These are phyloP conservation scores for Leucania comma DNA, from an alignment of 2,888 invertebrate genomes.

Conservation along the genomic window DNA sequence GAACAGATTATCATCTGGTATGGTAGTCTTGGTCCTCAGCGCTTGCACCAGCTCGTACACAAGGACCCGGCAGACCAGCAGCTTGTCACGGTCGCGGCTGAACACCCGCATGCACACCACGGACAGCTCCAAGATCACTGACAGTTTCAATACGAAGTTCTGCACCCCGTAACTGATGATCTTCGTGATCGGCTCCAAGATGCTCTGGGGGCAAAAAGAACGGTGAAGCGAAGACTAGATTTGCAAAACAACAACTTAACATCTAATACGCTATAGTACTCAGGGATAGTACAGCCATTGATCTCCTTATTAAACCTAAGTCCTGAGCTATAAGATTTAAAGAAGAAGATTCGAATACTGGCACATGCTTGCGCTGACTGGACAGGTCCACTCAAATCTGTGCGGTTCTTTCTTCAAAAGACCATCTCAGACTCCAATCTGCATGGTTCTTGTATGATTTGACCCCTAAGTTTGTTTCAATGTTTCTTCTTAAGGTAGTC, in stretches of 20 bases:
- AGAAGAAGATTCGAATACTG: too few species aligned
- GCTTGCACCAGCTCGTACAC: conserved; percentile 99
- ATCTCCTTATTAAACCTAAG: too few species aligned
- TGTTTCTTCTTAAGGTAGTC: too few species aligned
- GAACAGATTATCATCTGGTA: conserved; percentile 98
- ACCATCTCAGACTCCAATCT: too few species aligned
- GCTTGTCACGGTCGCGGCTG: conserved; percentile 97
- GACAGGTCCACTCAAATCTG: too few species aligned
- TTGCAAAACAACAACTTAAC: conserved; percentile 73
- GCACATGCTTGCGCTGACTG: too few species aligned
- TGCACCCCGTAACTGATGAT: conserved; percentile 98
- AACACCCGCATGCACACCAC: conserved; percentile 97
- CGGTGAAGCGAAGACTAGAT: neutral
- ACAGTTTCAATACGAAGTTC: conserved; percentile 95
- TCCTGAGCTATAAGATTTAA: too few species aligned
- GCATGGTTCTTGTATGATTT: too few species aligned
- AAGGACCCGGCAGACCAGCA: conserved; percentile 97
- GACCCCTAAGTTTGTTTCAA: too few species aligned
- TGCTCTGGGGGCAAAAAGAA: conserved; percentile 89
- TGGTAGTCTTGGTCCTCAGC: conserved; percentile 97
- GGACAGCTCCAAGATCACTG: conserved; percentile 96
- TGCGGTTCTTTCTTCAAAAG: too few species aligned
- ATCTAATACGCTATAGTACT: too few species aligned
- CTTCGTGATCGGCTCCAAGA: conserved; percentile 99
- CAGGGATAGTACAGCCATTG: too few species aligned